Conservation (phyloP, 2,113 vertebrate species). For the Rhinichthys klamathensis region DNA sequence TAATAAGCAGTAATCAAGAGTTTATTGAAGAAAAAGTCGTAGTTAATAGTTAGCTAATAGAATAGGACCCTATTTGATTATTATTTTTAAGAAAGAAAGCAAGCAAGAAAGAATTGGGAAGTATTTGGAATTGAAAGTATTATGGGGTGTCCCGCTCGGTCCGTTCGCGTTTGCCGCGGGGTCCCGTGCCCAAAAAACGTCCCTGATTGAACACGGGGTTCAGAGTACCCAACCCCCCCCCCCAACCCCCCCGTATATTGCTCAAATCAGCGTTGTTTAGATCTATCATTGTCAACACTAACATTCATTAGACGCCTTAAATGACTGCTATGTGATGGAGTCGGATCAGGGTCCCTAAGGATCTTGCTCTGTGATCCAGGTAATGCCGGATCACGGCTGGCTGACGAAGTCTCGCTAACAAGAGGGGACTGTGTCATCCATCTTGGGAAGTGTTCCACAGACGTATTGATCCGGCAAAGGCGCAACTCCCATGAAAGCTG, state of each 20-base stretch:
- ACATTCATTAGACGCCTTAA: constrained; percentile 25
- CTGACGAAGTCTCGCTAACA: constrained; percentile 62
- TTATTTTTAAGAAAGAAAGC: too few relatives aligned
- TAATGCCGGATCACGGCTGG: constrained; percentile 69
- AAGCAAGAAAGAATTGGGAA: too few relatives aligned
- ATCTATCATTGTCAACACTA: constrained; percentile 46
- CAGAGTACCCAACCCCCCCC: neutral
- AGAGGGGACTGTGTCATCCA: constrained; percentile 70
- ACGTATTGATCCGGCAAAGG: constrained; percentile 71
- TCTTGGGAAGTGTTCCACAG: constrained; percentile 65
- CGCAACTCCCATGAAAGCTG: constrained; percentile 55
- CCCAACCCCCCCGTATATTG: neutral
- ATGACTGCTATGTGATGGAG: constrained; percentile 48
- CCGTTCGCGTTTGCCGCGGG: too few relatives aligned
- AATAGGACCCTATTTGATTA: too few relatives aligned
- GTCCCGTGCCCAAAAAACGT: too few relatives aligned
- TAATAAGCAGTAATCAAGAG: too few relatives aligned
- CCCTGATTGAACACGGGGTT: neutral
- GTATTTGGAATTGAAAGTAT: too few relatives aligned
- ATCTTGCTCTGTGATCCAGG: constrained; percentile 75
- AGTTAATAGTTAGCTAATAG: too few relatives aligned
- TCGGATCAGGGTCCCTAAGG: constrained; percentile 46
- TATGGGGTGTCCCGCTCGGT: too few relatives aligned
- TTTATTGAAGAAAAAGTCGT: too few relatives aligned
- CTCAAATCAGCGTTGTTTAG: neutral